Conservation (phyloP, 1,140 invertebrate genomes). For the Lamellibrachia luymesi region DNA sequence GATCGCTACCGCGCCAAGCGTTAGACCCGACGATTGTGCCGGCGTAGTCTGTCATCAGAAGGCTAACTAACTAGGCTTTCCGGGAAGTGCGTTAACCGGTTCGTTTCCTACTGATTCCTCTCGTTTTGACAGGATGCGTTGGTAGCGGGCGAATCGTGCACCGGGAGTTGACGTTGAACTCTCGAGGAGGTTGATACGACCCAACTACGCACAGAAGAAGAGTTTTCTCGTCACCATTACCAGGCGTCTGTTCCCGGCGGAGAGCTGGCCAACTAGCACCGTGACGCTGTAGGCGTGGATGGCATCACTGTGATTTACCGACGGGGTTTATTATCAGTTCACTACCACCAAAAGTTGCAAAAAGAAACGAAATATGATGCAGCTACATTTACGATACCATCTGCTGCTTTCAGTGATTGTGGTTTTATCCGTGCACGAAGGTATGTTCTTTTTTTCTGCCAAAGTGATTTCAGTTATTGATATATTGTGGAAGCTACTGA, state of each 20-base stretch:
- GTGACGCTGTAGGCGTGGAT: not conserved
- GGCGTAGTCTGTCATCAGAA: not conserved
- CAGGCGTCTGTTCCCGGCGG: not conserved
- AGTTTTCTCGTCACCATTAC: not conserved
- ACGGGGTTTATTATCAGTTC: not conserved
- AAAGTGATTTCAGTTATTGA: not conserved
- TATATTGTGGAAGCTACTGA: not conserved
- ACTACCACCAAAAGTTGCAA: not conserved
- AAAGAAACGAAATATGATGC: not conserved
- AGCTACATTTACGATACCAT: not conserved
- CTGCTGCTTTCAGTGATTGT: not conserved
- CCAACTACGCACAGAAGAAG: not conserved
- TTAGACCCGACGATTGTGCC: not conserved
- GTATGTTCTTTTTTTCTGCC: not conserved
- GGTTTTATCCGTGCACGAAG: not conserved
- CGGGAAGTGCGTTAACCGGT: not conserved
- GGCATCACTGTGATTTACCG: not conserved
- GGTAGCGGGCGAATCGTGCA: not conserved
- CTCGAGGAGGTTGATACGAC: not conserved
- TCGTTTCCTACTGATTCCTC: not conserved
- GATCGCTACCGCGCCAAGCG: not conserved
- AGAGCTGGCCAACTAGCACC: not conserved
- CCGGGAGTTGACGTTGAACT: not conserved
- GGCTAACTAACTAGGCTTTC: not conserved
- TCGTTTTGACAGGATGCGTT: constrained; percentile 1